A percentile compares a stretch with the other conserved stretches of the same genome.
phyloP scores from a whole-genome alignment of 2,797 vertebrate species.

The Melanogrammus aeglefinus region DNA sequence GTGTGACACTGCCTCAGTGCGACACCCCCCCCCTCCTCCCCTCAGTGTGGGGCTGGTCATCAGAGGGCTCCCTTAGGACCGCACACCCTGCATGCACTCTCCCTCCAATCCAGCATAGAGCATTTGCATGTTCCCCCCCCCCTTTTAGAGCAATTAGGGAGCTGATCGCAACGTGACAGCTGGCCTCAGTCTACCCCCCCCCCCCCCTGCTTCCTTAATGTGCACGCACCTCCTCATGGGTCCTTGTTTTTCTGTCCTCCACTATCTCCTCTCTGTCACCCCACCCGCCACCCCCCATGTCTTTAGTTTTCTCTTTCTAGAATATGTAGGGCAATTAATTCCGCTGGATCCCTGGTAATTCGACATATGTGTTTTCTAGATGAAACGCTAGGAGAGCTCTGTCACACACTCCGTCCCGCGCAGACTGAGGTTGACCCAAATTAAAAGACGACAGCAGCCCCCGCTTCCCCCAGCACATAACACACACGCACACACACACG shows the following conservation, averaged over 20 bases:
- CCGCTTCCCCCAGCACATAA: conserved; percentile 46
- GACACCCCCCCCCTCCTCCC: conserved; percentile 51
- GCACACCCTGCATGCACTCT: conserved; percentile 20
- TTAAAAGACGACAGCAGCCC: conserved; percentile 54
- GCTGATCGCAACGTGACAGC: conserved; percentile 63
- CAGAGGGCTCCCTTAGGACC: conserved; percentile 34
- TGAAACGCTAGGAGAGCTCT: conserved; percentile 61
- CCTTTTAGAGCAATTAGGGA: conserved; percentile 65
- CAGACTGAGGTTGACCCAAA: conserved; percentile 75
- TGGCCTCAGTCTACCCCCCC: conserved; percentile 50
- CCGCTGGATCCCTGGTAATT: conserved; percentile 57
- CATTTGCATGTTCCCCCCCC: conserved; percentile 54
- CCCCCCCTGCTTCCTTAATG: conserved; percentile 41
- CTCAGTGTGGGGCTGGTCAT: conserved; percentile 34
- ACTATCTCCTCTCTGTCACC: conserved; percentile 7
- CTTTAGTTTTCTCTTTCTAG: conserved; percentile 43
- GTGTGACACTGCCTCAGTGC: too few relatives aligned
- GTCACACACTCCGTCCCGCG: conserved; percentile 55
- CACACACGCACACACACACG: conserved; percentile 30
- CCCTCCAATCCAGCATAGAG: conserved; percentile 27
- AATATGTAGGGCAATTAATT: conserved; percentile 81
- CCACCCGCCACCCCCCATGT: conserved; percentile 11
- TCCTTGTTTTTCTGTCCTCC: not conserved
- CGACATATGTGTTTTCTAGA: conserved; percentile 72
- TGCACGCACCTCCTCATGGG: conserved; percentile 28